Evolutionary conservation across 2,797 vertebrate species (phyloP), one percentile per base, ranked within the genome.

Genomic region (Anguilla obscura): DNA sequence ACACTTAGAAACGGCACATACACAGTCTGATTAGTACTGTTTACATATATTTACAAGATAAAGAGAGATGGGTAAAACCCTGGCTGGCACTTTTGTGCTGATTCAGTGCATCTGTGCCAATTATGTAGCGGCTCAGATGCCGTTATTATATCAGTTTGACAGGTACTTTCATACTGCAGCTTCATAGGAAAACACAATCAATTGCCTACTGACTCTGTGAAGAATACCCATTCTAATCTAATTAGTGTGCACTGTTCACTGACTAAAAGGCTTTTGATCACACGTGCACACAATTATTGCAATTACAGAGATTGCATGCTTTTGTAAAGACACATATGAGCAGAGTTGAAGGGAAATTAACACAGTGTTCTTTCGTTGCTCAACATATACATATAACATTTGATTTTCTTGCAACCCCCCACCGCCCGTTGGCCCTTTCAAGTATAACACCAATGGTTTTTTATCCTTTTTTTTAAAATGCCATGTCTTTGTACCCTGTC

Each of bases 241-340:
- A 48, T 48, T 82, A 48, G 45, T 48, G 45, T 50, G 45, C 40
- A 24, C 40, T 82, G 79, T 30, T 82, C 79, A 50, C 40, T 82
- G 79, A 50, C 30, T 76, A 40, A 14, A 76, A 76, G 33, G 71
- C 10, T 76, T 76, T 76, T 36, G 71, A 76, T 76, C 71, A 76
- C 33, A 40, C 21, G 16, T 45, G 12, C 14, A 58, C 33, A 40
- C 33, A 76, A 76, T 76, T 76, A 76, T 16, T 36, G 10, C 12
- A 40, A 76, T 36, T 40, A 76, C 10, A 5, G 12, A 76, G 71
- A 76, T 76, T 76, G 30, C 10, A 76, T 5, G 14, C 30, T 76
- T 76, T 36, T 14, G 1, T n/a, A 14, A 76, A 76, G 71, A 7
- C 33, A 16, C 18, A 76, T 76, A 2, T 40, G 71, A 76, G 71